Percentiles rank a stretch among this genome's conserved stretches.
phyloP scores from a whole-genome alignment of 1,140 invertebrate genomes.

The Heterodera schachtii region DNA sequence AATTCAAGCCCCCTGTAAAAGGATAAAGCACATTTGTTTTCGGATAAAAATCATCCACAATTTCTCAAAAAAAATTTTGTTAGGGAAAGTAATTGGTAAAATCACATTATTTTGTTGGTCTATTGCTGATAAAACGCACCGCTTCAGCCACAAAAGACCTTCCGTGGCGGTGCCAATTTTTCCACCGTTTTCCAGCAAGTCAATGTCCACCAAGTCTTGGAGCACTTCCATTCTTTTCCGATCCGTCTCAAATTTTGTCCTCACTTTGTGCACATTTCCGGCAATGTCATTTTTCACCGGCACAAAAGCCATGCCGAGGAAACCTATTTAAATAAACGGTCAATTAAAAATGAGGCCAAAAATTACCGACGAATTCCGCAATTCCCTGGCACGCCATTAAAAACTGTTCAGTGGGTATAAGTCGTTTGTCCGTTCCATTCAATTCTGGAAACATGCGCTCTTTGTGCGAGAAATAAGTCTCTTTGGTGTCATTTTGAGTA shows the following conservation, averaged over 20 bases:
- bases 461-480: slow-evolving; percentile 47
- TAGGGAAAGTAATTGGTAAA: too few relatives aligned
- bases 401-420: slow-evolving; percentile 53
- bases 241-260: slow-evolving; percentile 45
- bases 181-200: slow-evolving; percentile 44
- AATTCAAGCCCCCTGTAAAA: slow-evolving; percentile 46
- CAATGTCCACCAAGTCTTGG: slow-evolving; percentile 47
- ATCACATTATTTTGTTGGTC: too few relatives aligned
- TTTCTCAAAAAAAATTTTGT: not conserved
- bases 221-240: slow-evolving; percentile 34
- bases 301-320: slow-evolving; percentile 51
- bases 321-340: slow-evolving; percentile 27
- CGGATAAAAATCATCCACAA: not conserved
- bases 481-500: slow-evolving; percentile 15
- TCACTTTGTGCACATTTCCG: slow-evolving; percentile 52
- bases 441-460: slow-evolving; percentile 52
- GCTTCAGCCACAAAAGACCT: slow-evolving; percentile 52
- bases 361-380: slow-evolving; percentile 50
- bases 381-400: slow-evolving; percentile 52
- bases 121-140: slow-evolving; percentile 19
- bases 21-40: not conserved
- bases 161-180: slow-evolving; percentile 49
- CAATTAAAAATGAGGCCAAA: slow-evolving; percentile 10
- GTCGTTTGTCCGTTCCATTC: slow-evolving; percentile 28
- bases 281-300: slow-evolving; percentile 54